These are phyloP conservation scores for Sebastes steindachneri DNA, from an alignment of 2,797 vertebrate species.

Conservation along the genomic window DNA sequence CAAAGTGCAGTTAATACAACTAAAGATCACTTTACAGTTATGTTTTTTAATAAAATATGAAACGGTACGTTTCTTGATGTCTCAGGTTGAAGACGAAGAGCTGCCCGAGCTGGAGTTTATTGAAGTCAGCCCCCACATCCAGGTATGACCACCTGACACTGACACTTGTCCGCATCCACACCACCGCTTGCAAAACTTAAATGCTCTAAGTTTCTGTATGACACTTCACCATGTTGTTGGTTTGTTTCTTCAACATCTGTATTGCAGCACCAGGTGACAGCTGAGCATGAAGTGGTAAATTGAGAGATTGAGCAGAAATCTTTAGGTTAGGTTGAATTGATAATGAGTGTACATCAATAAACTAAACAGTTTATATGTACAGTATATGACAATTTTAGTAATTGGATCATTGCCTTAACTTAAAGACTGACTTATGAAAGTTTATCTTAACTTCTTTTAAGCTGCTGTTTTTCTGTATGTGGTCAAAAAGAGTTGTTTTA, in stretches of 20 bases:
- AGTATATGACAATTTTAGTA: background rate
- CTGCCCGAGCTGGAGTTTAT: conserved; percentile 75
- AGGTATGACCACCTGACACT: conserved; percentile 25
- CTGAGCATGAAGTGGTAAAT: background rate
- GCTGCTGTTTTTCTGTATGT: background rate
- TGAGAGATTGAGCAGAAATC: background rate
- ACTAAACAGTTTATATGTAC: background rate
- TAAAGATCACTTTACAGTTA: background rate
- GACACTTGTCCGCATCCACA: background rate
- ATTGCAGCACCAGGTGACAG: background rate
- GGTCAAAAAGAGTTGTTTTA: background rate
- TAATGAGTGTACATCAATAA: background rate
- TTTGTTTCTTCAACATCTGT: background rate
- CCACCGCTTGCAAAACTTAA: background rate
- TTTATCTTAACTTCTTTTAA: background rate
- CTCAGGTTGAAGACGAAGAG: conserved; percentile 48
- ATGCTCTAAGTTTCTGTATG: background rate
- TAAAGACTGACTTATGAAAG: background rate
- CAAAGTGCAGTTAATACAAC: background rate
- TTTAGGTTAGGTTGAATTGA: background rate
- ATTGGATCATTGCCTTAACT: background rate
- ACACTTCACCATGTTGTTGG: background rate
- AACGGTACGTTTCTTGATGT: background rate
- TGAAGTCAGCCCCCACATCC: background rate
- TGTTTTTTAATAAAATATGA: background rate